Conservation (phyloP, 2,113 vertebrate genomes). For the Alexandromys fortis region DNA sequence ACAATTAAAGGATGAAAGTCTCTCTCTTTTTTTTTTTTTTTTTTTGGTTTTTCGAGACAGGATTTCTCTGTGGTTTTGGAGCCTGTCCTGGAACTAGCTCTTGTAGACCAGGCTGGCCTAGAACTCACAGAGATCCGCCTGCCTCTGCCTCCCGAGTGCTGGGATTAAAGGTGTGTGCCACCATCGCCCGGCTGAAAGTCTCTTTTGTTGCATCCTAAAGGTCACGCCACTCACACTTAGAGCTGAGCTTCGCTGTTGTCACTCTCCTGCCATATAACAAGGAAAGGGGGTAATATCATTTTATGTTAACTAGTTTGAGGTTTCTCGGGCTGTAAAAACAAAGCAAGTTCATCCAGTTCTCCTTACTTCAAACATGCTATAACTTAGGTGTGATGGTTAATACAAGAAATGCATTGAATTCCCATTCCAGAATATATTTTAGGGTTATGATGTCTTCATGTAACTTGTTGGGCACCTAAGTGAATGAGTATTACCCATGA, state of each 20-base stretch:
- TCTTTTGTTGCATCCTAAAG: neutral
- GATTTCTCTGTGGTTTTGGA: no score
- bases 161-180: no score
- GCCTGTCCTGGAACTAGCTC: no score
- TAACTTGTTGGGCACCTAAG: neutral
- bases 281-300: neutral
- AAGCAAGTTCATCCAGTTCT: neutral
- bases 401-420: neutral
- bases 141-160: no score
- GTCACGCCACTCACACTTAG: neutral
- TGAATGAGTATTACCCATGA: neutral
- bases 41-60: no score
- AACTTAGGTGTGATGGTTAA: neutral
- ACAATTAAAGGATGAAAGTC: neutral
- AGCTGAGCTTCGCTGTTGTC: neutral
- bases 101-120: no score
- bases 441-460: neutral
- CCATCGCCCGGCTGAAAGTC: neutral
- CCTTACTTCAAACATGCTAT: neutral
- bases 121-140: no score
- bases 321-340: neutral
- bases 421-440: neutral
- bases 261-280: neutral
- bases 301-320: neutral
- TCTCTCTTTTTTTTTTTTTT: neutral